A percentile compares a stretch with the other conserved stretches of the same genome.
These are phyloP conservation scores for Ellobium chinense DNA, from an alignment of 2,888 invertebrate species.

Conservation along the genomic window DNA sequence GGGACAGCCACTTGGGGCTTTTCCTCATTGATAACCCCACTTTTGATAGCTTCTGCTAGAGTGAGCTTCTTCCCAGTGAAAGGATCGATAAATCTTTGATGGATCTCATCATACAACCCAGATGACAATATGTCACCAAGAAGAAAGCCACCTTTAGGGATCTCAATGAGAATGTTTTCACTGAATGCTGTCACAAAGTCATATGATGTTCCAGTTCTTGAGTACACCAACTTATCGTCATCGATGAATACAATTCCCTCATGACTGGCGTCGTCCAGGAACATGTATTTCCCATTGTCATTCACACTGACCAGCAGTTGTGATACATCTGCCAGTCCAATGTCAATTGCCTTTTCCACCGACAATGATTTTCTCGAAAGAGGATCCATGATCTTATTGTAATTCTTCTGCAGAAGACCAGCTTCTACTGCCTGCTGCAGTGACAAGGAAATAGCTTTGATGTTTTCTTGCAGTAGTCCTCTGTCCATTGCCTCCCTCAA, in stretches of 20 bases:
- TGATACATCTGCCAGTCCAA: slow-evolving; percentile 65
- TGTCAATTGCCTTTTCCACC: slow-evolving; percentile 68
- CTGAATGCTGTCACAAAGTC: slow-evolving; percentile 53
- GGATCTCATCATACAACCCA: slow-evolving; percentile 75
- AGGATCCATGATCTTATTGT: slow-evolving; percentile 62
- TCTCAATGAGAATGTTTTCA: slow-evolving; percentile 52
- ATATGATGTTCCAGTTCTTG: slow-evolving; percentile 48
- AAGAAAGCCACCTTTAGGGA: slow-evolving; percentile 52
- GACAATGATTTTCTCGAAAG: slow-evolving; percentile 62
- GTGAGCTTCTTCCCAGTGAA: slow-evolving; percentile 88
- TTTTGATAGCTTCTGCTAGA: slow-evolving; percentile 90
- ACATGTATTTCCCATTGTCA: slow-evolving; percentile 56
- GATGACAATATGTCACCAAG: slow-evolving; percentile 53
- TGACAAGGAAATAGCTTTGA: slow-evolving; percentile 49
- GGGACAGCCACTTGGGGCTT: slow-evolving; percentile 82
- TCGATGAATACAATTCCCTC: slow-evolving; percentile 59
- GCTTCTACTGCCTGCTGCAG: slow-evolving; percentile 57
- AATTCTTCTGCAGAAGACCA: slow-evolving; percentile 57
- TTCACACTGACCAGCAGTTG: slow-evolving; percentile 63
- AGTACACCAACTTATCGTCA: slow-evolving; percentile 57
- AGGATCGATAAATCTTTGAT: slow-evolving; percentile 90
- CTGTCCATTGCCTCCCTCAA: slow-evolving; percentile 66
- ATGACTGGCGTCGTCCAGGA: slow-evolving; percentile 63
- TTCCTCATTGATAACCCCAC: slow-evolving; percentile 83
- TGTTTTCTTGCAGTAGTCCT: slow-evolving; percentile 60